Conservation (phyloP, 2,797 vertebrate species). For the Pelochelys cantorii region DNA sequence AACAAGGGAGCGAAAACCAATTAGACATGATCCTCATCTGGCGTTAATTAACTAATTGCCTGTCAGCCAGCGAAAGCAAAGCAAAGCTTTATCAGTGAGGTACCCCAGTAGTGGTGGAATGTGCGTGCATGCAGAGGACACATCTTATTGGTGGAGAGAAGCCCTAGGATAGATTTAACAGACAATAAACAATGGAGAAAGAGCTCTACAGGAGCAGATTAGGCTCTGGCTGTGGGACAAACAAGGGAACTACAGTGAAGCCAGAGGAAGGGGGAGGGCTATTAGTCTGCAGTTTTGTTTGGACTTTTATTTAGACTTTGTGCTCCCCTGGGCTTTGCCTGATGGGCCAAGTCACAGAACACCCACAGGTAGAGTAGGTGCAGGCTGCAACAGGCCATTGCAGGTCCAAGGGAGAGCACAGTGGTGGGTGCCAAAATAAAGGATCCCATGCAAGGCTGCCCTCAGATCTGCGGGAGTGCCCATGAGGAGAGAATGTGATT, state of each 20-base stretch:
- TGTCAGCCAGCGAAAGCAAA: not conserved
- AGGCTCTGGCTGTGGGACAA: not conserved
- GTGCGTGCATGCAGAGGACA: not conserved
- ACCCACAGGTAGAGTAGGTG: not conserved
- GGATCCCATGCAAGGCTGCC: not conserved
- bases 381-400: not conserved
- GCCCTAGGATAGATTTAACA: not conserved
- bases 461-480: not conserved
- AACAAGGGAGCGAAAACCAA: not conserved
- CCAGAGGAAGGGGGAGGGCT: too few relatives aligned
- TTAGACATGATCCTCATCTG: not conserved
- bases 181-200: not conserved
- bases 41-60: not conserved
- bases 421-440: not conserved
- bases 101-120: not conserved
- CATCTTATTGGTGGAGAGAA: not conserved
- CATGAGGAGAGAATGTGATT: not conserved
- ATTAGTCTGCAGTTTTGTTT: not conserved
- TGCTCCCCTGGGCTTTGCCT: not conserved
- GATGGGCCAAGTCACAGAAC: not conserved
- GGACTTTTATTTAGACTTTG: not conserved
- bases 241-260: not conserved
- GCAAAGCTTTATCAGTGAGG: not conserved
- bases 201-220: not conserved
- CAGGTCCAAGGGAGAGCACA: not conserved